phyloP scores from a whole-genome alignment of 2,797 vertebrate species.

The Calcarius lapponicus region DNA sequence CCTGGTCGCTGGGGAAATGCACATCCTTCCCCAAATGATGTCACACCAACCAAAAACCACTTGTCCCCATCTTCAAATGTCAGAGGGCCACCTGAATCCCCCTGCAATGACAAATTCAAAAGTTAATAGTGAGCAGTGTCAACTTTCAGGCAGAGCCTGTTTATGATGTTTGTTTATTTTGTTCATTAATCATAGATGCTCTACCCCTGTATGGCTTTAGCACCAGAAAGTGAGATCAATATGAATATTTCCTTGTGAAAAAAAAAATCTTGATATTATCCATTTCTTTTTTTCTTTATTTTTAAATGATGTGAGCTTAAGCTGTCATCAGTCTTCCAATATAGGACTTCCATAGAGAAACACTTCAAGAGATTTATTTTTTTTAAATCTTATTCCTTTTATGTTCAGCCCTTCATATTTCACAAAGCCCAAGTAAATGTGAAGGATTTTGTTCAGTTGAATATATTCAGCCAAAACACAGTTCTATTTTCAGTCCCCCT shows the following conservation, averaged over 20 bases:
- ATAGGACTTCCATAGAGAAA: not conserved
- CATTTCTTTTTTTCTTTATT: accelerated
- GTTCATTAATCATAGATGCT: not conserved
- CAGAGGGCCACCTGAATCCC: slow-evolving; percentile 94
- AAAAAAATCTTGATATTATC: not conserved
- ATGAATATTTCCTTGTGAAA: not conserved
- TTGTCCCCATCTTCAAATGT: slow-evolving; percentile 76
- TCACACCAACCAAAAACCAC: slow-evolving; percentile 85
- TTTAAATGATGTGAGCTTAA: not conserved
- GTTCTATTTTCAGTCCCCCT: not conserved
- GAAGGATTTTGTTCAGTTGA: not conserved
- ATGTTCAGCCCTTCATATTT: not conserved
- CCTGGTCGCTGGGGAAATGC: slow-evolving; percentile 82
- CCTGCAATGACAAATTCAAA: slow-evolving; percentile 75
- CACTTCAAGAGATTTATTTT: not conserved
- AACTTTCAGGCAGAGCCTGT: not conserved
- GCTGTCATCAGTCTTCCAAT: not conserved
- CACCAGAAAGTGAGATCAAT: not conserved
- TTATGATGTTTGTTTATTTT: not conserved
- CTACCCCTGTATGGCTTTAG: not conserved
- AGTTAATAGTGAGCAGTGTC: not conserved
- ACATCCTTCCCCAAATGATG: slow-evolving; percentile 87
- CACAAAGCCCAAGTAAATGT: not conserved
- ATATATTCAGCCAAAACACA: not conserved
- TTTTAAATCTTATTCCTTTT: not conserved